Conservation (phyloP, 2,888 invertebrate genomes). For the Nomada ferruginata region DNA sequence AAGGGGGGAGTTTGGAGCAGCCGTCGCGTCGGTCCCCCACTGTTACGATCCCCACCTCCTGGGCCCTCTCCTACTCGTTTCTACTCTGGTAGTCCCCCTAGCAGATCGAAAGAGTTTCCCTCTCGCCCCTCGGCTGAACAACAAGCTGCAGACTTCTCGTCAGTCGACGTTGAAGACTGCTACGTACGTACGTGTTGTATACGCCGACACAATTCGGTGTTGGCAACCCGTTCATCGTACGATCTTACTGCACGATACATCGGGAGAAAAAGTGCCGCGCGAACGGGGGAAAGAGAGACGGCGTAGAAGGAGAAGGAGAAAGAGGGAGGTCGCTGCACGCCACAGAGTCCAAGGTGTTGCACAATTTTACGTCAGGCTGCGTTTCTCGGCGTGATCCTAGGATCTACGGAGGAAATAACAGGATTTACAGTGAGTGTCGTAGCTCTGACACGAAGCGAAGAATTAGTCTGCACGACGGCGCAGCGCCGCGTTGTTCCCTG, state of each 20-base stretch:
- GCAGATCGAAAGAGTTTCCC: conserved; percentile 52
- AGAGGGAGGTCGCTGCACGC: conserved; percentile 23
- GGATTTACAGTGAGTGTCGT: conserved; percentile 61
- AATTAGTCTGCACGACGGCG: not conserved
- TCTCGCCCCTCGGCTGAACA: conserved; percentile 58
- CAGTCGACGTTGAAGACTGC: conserved; percentile 72
- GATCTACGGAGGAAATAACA: conserved; percentile 8
- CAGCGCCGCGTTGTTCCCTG: no score
- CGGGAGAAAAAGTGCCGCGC: conserved; percentile 45
- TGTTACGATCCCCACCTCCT: conserved; percentile 47
- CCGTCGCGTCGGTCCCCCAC: conserved; percentile 63
- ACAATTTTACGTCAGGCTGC: conserved; percentile 44
- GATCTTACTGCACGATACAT: conserved; percentile 41
- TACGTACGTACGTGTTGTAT: conserved; percentile 57
- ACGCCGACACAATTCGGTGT: conserved; percentile 48
- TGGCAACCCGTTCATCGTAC: conserved; percentile 24
- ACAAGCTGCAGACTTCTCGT: conserved; percentile 72
- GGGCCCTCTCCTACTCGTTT: conserved; percentile 55
- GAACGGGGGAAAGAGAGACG: not conserved
- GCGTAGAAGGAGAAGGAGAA: conserved; percentile 17
- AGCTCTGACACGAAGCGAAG: conserved; percentile 46
- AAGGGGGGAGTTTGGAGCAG: conserved; percentile 49
- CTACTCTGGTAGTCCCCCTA: conserved; percentile 56
- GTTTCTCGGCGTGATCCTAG: conserved; percentile 16
- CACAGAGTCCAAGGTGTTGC: conserved; percentile 34